phyloP scores from a whole-genome alignment of 2,888 invertebrate species.

The Orthosia incerta region DNA sequence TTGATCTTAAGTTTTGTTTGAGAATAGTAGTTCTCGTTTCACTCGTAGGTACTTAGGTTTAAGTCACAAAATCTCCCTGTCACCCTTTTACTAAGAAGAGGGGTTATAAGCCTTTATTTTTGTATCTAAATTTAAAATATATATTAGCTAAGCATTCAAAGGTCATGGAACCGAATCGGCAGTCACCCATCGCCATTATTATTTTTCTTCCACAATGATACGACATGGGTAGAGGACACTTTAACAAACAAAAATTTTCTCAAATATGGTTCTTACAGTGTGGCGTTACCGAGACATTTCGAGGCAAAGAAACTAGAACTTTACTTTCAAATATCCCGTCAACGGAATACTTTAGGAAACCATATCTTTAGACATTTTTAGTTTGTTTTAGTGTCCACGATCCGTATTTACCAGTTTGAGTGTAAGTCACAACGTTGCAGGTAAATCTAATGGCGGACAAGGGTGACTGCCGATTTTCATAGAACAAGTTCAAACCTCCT shows the following conservation, averaged over 20 bases:
- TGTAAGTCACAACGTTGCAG: neutral
- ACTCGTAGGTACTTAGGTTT: slow-evolving; percentile 60
- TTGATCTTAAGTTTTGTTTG: slow-evolving; percentile 59
- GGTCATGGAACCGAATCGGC: neutral
- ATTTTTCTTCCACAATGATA: neutral
- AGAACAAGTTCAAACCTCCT: neutral
- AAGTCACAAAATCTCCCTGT: slow-evolving; percentile 55
- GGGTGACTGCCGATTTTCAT: neutral
- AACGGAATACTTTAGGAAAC: neutral
- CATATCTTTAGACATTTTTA: neutral
- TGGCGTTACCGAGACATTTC: neutral
- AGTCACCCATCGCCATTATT: neutral
- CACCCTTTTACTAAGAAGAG: neutral
- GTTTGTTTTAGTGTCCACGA: neutral
- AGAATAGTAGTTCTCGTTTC: slow-evolving; percentile 60
- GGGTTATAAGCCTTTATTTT: slow-evolving; percentile 19
- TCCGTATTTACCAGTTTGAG: neutral
- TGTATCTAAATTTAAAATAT: too few relatives aligned
- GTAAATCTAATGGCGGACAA: neutral
- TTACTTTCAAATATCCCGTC: neutral
- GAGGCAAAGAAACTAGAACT: neutral
- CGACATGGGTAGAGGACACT: neutral
- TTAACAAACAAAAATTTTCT: neutral
- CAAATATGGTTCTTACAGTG: too few relatives aligned
- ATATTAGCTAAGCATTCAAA: neutral